phyloP scores from a whole-genome alignment of 1,140 invertebrate species.

The Danaus melanippus region DNA sequence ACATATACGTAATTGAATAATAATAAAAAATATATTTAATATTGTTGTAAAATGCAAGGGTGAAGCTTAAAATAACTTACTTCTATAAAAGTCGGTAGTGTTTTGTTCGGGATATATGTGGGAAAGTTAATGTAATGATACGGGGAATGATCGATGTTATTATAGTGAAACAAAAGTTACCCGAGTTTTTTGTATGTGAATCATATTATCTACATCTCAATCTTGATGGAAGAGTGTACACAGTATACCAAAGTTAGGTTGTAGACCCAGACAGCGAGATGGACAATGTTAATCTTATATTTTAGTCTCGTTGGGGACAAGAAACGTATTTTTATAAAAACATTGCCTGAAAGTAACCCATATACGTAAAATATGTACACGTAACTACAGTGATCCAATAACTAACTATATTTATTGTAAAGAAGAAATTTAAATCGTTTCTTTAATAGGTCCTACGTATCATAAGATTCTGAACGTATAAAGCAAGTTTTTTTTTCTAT shows the following conservation, averaged over 20 bases:
- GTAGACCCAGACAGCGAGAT: constrained; percentile 7
- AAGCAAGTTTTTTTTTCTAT: constrained; percentile 30
- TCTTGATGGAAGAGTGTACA: constrained; percentile 35
- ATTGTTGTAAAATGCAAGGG: constrained; percentile 61
- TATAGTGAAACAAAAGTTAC: constrained; percentile 62
- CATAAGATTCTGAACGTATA: no score
- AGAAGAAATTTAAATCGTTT: no score
- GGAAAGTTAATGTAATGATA: constrained; percentile 8
- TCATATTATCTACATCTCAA: no score
- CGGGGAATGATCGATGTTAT: constrained; percentile 28
- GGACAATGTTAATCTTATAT: constrained; percentile 30
- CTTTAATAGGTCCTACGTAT: no score
- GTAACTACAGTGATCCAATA: no score
- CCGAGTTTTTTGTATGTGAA: constrained; percentile 14
- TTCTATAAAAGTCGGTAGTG: constrained; percentile 30
- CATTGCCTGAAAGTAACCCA: constrained; percentile 67
- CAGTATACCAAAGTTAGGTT: constrained; percentile 70
- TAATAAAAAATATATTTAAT: constrained; percentile 60
- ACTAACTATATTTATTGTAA: no score
- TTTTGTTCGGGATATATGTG: not conserved
- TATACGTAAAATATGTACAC: constrained; percentile 63
- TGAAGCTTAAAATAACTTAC: constrained; percentile 48
- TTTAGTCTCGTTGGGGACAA: constrained; percentile 45
- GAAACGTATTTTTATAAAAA: constrained; percentile 70
- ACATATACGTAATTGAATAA: constrained; percentile 71